Conservation (phyloP, 2,113 vertebrate species). For the Entelurus aequoreus region DNA sequence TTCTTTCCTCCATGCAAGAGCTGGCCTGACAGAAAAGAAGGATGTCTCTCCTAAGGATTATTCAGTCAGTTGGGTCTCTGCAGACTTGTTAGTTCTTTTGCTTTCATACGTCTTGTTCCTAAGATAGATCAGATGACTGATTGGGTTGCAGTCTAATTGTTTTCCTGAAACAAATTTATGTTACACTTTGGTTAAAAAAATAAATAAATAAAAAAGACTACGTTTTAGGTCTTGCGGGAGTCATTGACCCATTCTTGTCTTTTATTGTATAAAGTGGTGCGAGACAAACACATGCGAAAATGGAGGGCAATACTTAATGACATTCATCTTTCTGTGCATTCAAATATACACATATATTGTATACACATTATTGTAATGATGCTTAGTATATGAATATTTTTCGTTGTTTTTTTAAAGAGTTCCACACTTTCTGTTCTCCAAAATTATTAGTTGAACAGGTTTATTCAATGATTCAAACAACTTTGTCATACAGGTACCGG, state of each 20-base stretch:
- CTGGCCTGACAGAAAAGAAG: neutral
- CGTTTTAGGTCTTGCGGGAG: neutral
- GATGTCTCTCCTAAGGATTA: neutral
- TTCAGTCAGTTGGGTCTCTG: slow-evolving; percentile 1
- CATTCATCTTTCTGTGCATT: too few relatives aligned
- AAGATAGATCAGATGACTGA: neutral
- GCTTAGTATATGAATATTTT: too few relatives aligned
- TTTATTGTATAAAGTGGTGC: neutral
- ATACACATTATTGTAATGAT: too few relatives aligned
- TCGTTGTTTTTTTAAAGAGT: too few relatives aligned
- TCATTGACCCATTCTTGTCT: neutral
- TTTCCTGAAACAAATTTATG: neutral
- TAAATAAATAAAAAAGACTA: neutral
- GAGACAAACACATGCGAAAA: too few relatives aligned
- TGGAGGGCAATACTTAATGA: too few relatives aligned
- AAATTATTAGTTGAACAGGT: too few relatives aligned
- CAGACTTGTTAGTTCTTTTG: slow-evolving; percentile 4
- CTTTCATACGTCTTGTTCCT: slow-evolving; percentile 1
- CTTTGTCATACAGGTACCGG: too few relatives aligned
- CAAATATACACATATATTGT: too few relatives aligned
- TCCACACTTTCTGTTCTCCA: too few relatives aligned
- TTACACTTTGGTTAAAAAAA: neutral
- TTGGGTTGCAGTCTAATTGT: neutral
- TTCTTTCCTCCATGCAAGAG: neutral
- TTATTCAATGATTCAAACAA: too few relatives aligned